A percentile compares a stretch with the other conserved stretches of the same genome.
phyloP scores from a whole-genome alignment of 2,113 vertebrate species.

The Piliocolobus tephrosceles region DNA sequence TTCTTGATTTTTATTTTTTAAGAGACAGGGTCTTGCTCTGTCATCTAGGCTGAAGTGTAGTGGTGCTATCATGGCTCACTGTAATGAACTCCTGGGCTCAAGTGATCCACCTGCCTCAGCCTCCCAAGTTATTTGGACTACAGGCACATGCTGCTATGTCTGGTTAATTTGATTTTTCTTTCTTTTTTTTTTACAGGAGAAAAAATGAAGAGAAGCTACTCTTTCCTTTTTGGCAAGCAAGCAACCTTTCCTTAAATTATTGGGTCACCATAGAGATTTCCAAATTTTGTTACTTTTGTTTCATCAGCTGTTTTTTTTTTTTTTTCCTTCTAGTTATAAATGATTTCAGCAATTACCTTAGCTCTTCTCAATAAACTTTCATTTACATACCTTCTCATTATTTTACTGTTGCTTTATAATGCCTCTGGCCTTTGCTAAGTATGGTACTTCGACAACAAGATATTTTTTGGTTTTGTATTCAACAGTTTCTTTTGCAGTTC shows the following conservation, averaged over 20 bases:
- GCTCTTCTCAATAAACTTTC: slow-evolving; percentile 17
- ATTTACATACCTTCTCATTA: neutral
- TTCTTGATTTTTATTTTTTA: neutral
- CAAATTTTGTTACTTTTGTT: slow-evolving; percentile 16
- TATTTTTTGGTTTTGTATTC: neutral
- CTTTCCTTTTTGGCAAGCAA: neutral
- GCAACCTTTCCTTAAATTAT: neutral
- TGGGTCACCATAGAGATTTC: neutral
- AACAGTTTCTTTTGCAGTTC: neutral
- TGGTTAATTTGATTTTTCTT: neutral
- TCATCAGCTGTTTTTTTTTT: neutral
- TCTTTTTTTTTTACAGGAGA: neutral
- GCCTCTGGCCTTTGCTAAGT: neutral
- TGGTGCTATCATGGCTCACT: too few species aligned
- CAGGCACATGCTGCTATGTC: too few species aligned
- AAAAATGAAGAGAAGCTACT: neutral
- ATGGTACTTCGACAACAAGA: neutral
- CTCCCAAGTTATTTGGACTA: too few species aligned
- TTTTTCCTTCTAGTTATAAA: neutral
- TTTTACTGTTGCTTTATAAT: neutral
- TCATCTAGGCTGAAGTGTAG: too few species aligned
- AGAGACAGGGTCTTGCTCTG: too few species aligned
- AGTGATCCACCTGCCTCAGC: too few species aligned
- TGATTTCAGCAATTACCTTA: neutral
- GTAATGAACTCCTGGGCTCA: too few species aligned